Evolutionary conservation across 2,888 invertebrate species (phyloP).

Genomic region (Apamea anceps): DNA sequence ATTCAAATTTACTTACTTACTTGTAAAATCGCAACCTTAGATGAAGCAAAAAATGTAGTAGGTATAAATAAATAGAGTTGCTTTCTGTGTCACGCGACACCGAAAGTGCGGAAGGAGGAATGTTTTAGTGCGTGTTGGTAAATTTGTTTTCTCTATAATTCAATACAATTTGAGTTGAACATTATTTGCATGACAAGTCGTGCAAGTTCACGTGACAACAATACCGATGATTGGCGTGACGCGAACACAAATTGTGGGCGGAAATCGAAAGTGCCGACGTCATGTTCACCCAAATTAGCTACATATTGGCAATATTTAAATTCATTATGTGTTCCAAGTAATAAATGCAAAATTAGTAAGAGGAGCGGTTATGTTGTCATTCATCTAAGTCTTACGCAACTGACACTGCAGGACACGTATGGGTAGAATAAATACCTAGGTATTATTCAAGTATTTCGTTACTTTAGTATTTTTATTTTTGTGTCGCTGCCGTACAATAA

Average conservation of each 20-base stretch:
- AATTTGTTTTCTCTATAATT: slow-evolving; percentile 75
- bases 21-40: background rate
- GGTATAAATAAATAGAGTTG: slow-evolving; percentile 44
- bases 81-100: slow-evolving; percentile 61
- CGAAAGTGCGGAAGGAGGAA: slow-evolving; percentile 49
- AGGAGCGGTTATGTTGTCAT: slow-evolving; percentile 13
- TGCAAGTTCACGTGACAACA: slow-evolving; percentile 74
- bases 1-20: background rate
- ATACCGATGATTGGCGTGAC: slow-evolving; percentile 72
- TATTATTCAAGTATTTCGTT: background rate
- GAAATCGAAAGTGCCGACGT: slow-evolving; percentile 74
- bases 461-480: background rate
- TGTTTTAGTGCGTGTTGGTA: slow-evolving; percentile 60
- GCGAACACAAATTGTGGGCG: slow-evolving; percentile 69
- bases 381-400: slow-evolving; percentile 2
- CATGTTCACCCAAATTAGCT: slow-evolving; percentile 58
- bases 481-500: background rate
- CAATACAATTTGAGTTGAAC: slow-evolving; percentile 66
- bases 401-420: background rate
- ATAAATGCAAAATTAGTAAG: slow-evolving; percentile 37
- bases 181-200: slow-evolving; percentile 72
- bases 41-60: slow-evolving; percentile 6
- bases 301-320: slow-evolving; percentile 47
- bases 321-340: slow-evolving; percentile 30
- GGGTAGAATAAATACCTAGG: background rate